These are phyloP conservation scores for Bubo scandiacus DNA, from an alignment of 2,113 vertebrate species.

Conservation along the genomic window DNA sequence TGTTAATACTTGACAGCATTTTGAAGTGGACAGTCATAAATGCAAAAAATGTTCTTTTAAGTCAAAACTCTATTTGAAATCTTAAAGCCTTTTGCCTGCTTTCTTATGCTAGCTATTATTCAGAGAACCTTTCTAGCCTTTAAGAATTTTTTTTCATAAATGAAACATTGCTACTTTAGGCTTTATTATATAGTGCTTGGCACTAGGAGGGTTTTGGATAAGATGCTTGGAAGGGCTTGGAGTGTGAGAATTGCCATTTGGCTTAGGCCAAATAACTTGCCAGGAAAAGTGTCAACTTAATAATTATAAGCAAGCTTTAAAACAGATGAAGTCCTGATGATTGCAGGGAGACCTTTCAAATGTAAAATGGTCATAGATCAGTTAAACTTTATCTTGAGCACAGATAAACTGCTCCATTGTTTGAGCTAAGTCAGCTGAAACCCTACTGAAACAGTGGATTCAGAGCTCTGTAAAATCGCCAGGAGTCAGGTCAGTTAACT, in stretches of 20 bases:
- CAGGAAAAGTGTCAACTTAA: not conserved
- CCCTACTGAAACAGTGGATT: not conserved
- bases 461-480: not conserved
- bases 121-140: not conserved
- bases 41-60: not conserved
- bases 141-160: not conserved
- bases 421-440: constrained; percentile 6
- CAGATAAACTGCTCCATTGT: not conserved
- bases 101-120: not conserved
- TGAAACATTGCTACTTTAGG: not conserved
- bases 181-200: not conserved
- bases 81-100: not conserved
- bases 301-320: not conserved
- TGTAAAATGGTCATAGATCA: not conserved
- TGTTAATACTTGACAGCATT: not conserved
- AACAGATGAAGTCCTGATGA: not conserved
- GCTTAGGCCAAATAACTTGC: not conserved
- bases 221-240: not conserved
- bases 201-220: not conserved
- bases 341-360: not conserved
- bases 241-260: not conserved
- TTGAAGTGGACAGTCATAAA: not conserved
- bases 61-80: not conserved
- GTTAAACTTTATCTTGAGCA: not conserved
- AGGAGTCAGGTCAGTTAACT: not conserved